Conservation (phyloP, 2,888 invertebrate species). For the Drosophila setosimentum region DNA sequence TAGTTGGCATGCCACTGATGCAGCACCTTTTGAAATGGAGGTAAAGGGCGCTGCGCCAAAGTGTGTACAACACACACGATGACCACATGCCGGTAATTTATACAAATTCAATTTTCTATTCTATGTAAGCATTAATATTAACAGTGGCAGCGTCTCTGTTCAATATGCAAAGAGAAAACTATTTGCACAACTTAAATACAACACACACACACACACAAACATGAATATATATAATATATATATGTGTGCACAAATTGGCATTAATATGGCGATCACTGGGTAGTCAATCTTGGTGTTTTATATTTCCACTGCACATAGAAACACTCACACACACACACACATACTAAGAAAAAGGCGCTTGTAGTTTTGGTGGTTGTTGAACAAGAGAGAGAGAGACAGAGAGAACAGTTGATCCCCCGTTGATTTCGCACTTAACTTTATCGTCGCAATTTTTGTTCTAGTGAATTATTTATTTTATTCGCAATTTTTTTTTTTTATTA, state of each 20-base stretch:
- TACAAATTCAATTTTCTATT: slow-evolving; percentile 44
- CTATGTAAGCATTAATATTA: background rate
- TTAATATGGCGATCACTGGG: slow-evolving; percentile 27
- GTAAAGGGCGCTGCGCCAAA: slow-evolving; percentile 28
- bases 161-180: background rate
- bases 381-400: background rate
- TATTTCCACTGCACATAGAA: slow-evolving; percentile 18
- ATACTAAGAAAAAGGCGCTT: slow-evolving; percentile 4
- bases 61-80: slow-evolving; percentile 33
- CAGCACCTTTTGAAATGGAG: background rate
- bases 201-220: slow-evolving; percentile 12
- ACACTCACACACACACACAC: slow-evolving; percentile 12
- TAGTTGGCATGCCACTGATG: background rate
- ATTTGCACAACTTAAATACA: slow-evolving; percentile 10
- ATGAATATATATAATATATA: background rate
- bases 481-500: background rate
- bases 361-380: slow-evolving; percentile 43
- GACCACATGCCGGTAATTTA: slow-evolving; percentile 72
- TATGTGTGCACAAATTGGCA: background rate
- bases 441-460: slow-evolving; percentile 41
- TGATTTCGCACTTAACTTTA: slow-evolving; percentile 27
- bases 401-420: slow-evolving; percentile 4
- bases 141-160: slow-evolving; percentile 26
- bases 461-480: background rate
- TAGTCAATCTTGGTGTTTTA: slow-evolving; percentile 36